A percentile compares a stretch with the other conserved stretches of the same genome.
phyloP scores from a whole-genome alignment of 2,113 vertebrate genomes.

The Noctilio leporinus region DNA sequence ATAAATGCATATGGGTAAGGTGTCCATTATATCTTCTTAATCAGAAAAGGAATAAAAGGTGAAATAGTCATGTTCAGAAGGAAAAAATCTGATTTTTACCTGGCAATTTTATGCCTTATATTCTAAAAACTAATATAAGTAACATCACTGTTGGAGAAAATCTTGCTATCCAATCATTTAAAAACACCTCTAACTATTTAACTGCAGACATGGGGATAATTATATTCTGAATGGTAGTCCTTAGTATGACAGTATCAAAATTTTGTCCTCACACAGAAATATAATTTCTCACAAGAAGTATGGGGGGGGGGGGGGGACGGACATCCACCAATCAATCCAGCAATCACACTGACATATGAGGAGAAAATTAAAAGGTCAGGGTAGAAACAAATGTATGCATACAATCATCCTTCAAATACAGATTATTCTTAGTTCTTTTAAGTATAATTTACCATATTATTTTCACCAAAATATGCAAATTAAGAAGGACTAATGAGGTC shows the following conservation, averaged over 20 bases:
- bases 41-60: constrained; percentile 44
- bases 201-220: not conserved
- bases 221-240: not conserved
- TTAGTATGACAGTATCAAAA: constrained; percentile 9
- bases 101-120: constrained; percentile 6
- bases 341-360: constrained; percentile 25
- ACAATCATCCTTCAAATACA: constrained; percentile 8
- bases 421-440: not conserved
- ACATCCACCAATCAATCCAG: constrained; percentile 19
- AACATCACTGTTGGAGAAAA: not conserved
- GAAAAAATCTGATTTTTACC: not conserved
- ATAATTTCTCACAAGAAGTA: constrained; percentile 16
- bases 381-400: constrained; percentile 31
- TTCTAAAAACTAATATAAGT: constrained; percentile 2
- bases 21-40: not conserved
- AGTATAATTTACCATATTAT: not conserved
- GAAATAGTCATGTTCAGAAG: not conserved
- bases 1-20: not conserved
- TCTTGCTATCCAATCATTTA: not conserved
- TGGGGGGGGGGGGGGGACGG: not conserved
- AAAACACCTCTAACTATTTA: not conserved
- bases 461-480: constrained; percentile 24
- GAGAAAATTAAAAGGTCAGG: constrained; percentile 18
- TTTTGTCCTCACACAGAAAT: constrained; percentile 5
- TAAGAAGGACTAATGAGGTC: not conserved